Evolutionary conservation across 2,888 invertebrate species (phyloP), one percentile per base, ranked within the genome.

Genomic region (Cheiracanthium punctorium): DNA sequence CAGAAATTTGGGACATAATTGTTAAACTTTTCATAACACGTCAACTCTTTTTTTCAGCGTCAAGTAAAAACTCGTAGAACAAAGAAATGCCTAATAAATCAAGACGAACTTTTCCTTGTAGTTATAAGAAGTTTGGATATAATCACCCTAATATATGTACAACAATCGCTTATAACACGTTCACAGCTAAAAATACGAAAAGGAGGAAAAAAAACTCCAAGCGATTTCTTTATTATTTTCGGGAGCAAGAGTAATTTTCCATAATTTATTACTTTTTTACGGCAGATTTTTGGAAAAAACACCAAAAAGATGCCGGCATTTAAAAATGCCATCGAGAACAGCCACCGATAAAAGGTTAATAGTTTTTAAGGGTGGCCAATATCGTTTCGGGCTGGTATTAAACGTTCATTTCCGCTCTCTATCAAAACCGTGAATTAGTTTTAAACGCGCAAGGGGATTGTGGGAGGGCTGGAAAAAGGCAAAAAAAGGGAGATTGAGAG

Each of bases 381-480:
- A 85, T 85, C 85, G 74, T 85, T 85, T 75, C 52, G 71, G 43
- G 48, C 24, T 17, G 70, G 85, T 85, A 80, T 85, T 85, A 85
- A 85, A 85, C 64, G 64, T 80, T 75, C 85, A 85, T 85, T 85
- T 85, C 85, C 85, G 80, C 43, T 24, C 52, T 64, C 85, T 85
- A 85, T 85, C 85, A 84, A 77, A 17, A 5, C 80, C 67, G 71
- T 85, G 85, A 85, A 85, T 85, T 80, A 85, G 80, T 85, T 85
- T 80, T 80, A 75, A 80, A 71, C 58, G 75, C 80, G 58, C 58
- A 1, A n/a, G 33, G 12, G 48, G 17, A 48, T 48, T 30, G 65
- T 30, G 30, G 14, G 65, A 29, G 10, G 30, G n/a, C n/a, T n/a
- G n/a, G n/a, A n/a, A n/a, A n/a, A n/a, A n/a, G 65, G 28, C 7